phyloP scores from a whole-genome alignment of 37 sponge, comb jelly and placozoan species.

The Mnemiopsis leidyi region DNA sequence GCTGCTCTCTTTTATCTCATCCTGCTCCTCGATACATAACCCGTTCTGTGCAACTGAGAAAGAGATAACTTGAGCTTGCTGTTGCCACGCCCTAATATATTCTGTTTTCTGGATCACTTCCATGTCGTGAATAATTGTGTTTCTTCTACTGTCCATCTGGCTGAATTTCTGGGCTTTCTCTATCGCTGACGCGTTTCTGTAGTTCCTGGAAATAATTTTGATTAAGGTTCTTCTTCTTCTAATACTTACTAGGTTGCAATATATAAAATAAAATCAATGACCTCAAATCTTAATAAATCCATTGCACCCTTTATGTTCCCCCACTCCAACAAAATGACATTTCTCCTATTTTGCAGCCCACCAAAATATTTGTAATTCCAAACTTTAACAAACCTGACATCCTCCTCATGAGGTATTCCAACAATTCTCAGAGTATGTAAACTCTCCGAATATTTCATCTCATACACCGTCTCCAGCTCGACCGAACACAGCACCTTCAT shows the following conservation, averaged over 20 bases:
- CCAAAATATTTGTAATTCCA: no score
- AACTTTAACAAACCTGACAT: no score
- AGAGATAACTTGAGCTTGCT: slow-evolving; percentile 21
- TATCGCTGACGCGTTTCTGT: neutral
- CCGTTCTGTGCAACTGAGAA: neutral
- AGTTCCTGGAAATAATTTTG: neutral
- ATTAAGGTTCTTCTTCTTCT: no score
- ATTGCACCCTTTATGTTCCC: no score
- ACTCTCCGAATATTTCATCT: neutral
- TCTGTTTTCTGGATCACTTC: slow-evolving; percentile 20
- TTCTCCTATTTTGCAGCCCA: no score
- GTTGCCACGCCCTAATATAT: slow-evolving; percentile 3
- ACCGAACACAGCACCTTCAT: neutral
- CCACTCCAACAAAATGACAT: no score
- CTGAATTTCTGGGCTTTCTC: neutral
- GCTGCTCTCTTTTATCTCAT: neutral
- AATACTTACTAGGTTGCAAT: no score
- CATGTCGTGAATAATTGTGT: slow-evolving; percentile 6
- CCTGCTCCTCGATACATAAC: neutral
- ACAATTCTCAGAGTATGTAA: neutral
- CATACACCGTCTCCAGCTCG: neutral
- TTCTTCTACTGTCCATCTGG: neutral
- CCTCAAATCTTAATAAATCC: no score
- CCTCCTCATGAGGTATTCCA: neutral
- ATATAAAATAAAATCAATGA: no score